Evolutionary conservation across 2,797 vertebrate genomes (phyloP), one percentile per base, ranked within the genome.

Genomic region (Sebastes miniatus): DNA sequence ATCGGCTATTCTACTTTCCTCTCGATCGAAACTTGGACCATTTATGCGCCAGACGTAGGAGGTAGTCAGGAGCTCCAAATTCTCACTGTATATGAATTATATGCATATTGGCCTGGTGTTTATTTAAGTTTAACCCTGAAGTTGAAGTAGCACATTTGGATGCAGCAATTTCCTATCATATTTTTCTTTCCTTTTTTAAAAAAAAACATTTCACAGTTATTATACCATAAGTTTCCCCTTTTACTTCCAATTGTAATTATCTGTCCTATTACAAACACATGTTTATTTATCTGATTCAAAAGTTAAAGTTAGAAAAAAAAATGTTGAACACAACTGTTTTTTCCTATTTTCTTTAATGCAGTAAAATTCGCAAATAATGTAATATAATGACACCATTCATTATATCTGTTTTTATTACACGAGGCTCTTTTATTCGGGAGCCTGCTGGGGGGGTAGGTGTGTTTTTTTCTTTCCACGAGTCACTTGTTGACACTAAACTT

Each of bases 401-500:
- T 10, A 4, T 3, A 5, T 2, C 0, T 1, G 1, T 22, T 68
- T 62, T 62, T 62, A 47, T 72, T 52, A 20, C 14, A 4, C 32
- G 7, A 20, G 56, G 9, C 32, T 18, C 31, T 39, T 57, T 61
- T 64, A 5, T 36, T 22, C 5, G 1, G 9, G 10, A 56, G 66
- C 11, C 59, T 83, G 61, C 59, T 22, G 66, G 7, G 58, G 7
- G 6, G 36, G 36, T 39, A 39, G 8, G 27, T 61, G 36, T 61
- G 25, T 39, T 71, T 71, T 66, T 76, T 39, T 39, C 36, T 54
- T 63, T 73, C 76, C 73, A 83, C 77, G 77, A 84, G 84, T 74
- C 58, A 32, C 66, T 50, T 92, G 91, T 91, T 92, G 90, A 91
- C 88, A 85, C 81, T 81, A 88, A 89, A 88, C 87, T 54, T 7